Evolutionary conservation across 2,113 vertebrate species (phyloP), one percentile per base, ranked within the genome.

Genomic region (Cryptomyrus ogoouensis): DNA sequence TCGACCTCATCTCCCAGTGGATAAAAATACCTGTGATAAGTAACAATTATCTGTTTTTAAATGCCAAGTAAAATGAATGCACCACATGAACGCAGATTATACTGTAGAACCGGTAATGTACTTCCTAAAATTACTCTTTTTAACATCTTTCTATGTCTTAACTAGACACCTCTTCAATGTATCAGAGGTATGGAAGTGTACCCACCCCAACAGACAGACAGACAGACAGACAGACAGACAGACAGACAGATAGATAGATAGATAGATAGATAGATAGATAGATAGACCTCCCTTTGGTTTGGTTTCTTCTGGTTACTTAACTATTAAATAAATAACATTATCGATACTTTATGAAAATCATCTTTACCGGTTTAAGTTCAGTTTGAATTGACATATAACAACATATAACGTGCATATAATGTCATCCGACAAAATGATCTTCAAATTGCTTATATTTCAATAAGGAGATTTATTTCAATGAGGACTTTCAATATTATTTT

Each of bases 1-100:
- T 53, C 24, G 5, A 19, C 31, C 24, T 44, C 44, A 44, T 84
- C 83, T 84, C 42, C 21, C 83, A n/a, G 9, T 47, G 83, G 44
- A 46, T 84, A 84, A 46, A 84, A 46, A 84, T 84, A 46, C 83
- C 83, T 84, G 44, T 84, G 44, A 84, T 84, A 46, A 21, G 39
- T 84, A 84, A 47, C 17, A 84, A 47, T 47, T 44, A 46, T 46
- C 21, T 47, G 39, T 84, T 84, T 84, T 39, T 83, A 83, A 83
- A 83, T 44, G 39, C 8, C 42, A 83, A 84, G 83, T 12, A 47
- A 84, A 47, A 84, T 46, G 42, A 46, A 27, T 47, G 27, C 39
- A 77, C 31, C 5, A 12, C 70, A 77, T 77, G 31, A 77, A 39
- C 2, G 74, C 31, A 80, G 74, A 80, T 42, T 39, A 42, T 27